Evolutionary conservation across 2,797 vertebrate genomes (phyloP).

Genomic region (Atherinosoma microstoma): DNA sequence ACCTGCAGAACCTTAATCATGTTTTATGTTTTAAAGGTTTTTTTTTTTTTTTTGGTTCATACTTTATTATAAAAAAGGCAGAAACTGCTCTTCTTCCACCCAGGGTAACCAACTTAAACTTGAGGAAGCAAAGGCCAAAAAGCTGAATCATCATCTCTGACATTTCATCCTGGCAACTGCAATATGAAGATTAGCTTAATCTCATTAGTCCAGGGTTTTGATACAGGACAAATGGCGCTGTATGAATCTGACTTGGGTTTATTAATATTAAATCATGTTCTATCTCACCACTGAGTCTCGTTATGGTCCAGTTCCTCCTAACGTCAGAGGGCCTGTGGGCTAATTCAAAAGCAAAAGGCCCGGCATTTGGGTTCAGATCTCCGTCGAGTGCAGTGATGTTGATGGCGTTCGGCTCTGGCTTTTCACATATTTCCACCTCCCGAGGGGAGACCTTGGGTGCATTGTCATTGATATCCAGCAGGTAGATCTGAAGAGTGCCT

Average conservation of each 20-base stretch:
- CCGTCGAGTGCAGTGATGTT: slow-evolving; percentile 96
- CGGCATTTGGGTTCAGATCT: slow-evolving; percentile 94
- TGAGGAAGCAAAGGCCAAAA: not conserved
- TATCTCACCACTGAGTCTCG: slow-evolving; percentile 89
- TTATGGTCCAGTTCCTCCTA: slow-evolving; percentile 96
- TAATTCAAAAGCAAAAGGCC: slow-evolving; percentile 95
- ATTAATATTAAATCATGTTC: not conserved
- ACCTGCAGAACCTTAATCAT: not conserved
- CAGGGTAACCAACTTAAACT: not conserved
- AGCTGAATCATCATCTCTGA: slow-evolving; percentile 10
- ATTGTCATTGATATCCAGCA: slow-evolving; percentile 97
- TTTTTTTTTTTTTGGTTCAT: not conserved
- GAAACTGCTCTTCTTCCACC: not conserved
- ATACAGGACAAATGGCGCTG: not conserved
- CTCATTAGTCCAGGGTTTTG: slow-evolving; percentile 8
- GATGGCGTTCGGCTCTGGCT: slow-evolving; percentile 92
- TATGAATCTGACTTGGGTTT: slow-evolving; percentile 7
- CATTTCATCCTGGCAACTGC: slow-evolving; percentile 14
- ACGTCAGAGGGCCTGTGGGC: slow-evolving; percentile 87
- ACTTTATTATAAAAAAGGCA: not conserved
- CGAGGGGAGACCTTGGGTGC: slow-evolving; percentile 93
- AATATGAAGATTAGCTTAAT: slow-evolving; percentile 28
- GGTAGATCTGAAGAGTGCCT: slow-evolving; percentile 92
- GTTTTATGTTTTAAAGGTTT: slow-evolving; percentile 1
- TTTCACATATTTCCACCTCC: slow-evolving; percentile 93